Percentiles rank a stretch among this genome's conserved stretches.
Evolutionary conservation across 2,888 invertebrate genomes (phyloP).

Genomic region (Scotopteryx bipunctaria): DNA sequence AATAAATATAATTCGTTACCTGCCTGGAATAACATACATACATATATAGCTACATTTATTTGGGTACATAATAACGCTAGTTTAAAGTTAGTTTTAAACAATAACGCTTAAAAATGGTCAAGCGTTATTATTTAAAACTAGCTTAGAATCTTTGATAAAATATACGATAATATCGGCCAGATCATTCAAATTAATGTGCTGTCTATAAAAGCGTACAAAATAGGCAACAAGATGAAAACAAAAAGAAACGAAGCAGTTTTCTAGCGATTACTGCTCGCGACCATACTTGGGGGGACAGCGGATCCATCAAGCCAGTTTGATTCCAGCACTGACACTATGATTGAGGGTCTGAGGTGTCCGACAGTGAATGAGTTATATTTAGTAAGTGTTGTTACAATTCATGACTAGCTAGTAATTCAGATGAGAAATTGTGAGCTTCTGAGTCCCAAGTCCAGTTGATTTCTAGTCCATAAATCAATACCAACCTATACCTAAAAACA

Average conservation of each 20-base stretch:
- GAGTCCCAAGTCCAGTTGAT: background rate
- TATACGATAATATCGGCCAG: conserved; percentile 10
- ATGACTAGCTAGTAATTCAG: conserved; percentile 8
- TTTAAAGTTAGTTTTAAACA: no score
- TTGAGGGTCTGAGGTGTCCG: conserved; percentile 35
- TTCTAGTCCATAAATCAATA: no score
- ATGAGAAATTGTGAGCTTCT: background rate
- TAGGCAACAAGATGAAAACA: conserved; percentile 20
- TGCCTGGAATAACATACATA: no score
- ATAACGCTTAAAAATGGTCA: no score
- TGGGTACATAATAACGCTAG: no score
- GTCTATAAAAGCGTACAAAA: conserved; percentile 18
- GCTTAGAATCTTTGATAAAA: conserved; percentile 8
- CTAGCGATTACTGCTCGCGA: conserved; percentile 26
- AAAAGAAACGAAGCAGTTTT: conserved; percentile 29
- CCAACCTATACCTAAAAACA: no score
- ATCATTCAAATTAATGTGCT: conserved; percentile 23
- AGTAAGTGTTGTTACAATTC: conserved; percentile 17
- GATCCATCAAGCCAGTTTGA: conserved; percentile 39
- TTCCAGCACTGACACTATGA: conserved; percentile 49
- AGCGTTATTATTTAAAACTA: background rate
- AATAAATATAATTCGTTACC: no score
- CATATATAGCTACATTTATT: no score
- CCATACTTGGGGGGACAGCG: conserved; percentile 48
- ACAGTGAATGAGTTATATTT: conserved; percentile 40